Conservation (phyloP, 2,113 vertebrate genomes). For the Dasyornis broadbenti region DNA sequence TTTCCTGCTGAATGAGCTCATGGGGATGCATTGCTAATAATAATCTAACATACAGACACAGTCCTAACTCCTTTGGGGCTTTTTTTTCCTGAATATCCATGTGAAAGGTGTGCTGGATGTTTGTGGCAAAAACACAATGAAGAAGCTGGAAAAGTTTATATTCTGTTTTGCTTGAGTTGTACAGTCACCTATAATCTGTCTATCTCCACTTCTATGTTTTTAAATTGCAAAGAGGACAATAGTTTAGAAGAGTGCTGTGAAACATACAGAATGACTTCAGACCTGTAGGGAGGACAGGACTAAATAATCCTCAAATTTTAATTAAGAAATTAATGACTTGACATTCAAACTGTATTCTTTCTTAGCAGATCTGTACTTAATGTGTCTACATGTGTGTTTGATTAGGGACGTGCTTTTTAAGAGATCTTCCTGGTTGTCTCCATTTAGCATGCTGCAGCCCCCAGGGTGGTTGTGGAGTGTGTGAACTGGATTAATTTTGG, state of each 20-base stretch:
- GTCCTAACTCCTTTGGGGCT: not conserved
- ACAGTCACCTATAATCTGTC: not conserved
- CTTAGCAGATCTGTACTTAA: not conserved
- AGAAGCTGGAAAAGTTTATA: not conserved
- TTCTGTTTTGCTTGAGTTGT: not conserved
- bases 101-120: not conserved
- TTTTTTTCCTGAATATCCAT: not conserved
- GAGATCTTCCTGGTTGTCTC: not conserved
- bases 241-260: not conserved
- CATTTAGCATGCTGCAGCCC: not conserved
- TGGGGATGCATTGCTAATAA: not conserved
- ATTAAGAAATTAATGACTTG: not conserved
- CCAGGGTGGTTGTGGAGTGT: not conserved
- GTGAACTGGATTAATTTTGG: not conserved
- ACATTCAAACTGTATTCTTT: not conserved
- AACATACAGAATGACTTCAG: not conserved
- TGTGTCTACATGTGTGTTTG: not conserved
- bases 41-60: not conserved
- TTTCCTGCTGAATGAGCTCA: not conserved
- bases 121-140: not conserved
- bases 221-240: not conserved
- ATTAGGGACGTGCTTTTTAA: not conserved
- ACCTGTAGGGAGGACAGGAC: not conserved
- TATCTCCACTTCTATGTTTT: not conserved
- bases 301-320: not conserved